phyloP scores from a whole-genome alignment of 2,797 vertebrate species.

The Macropus fuliginosus region DNA sequence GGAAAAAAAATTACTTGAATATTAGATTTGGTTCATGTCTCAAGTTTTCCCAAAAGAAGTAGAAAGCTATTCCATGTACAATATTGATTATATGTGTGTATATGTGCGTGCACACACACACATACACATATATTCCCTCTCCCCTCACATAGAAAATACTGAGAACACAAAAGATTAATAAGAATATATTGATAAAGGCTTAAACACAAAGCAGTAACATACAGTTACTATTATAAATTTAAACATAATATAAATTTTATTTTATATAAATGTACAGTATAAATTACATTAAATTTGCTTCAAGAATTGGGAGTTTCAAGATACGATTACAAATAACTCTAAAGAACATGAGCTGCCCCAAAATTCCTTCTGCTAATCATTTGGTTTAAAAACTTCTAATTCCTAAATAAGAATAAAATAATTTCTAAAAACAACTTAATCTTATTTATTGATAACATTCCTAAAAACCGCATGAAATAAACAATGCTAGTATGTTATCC shows the following conservation, averaged over 20 bases:
- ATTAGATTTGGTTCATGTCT: neutral
- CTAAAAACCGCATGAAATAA: neutral
- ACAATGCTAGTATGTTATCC: neutral
- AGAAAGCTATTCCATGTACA: neutral
- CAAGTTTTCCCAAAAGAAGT: neutral
- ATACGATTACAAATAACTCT: slow-evolving; percentile 4
- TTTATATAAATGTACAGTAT: neutral
- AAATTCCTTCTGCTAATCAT: slow-evolving; percentile 25
- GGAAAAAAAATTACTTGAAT: neutral
- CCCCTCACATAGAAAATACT: neutral
- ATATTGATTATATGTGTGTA: neutral
- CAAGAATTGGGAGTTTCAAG: slow-evolving; percentile 48
- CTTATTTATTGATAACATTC: no score
- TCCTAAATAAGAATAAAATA: neutral
- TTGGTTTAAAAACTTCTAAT: slow-evolving; percentile 22
- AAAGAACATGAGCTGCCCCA: slow-evolving; percentile 17
- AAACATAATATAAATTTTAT: no score
- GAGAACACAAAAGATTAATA: neutral
- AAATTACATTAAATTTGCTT: slow-evolving; percentile 31
- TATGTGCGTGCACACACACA: no score
- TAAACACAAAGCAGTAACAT: neutral
- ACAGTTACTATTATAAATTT: neutral
- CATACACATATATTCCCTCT: neutral
- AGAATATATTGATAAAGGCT: neutral
- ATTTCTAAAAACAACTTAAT: neutral